Conservation (phyloP, 2,888 invertebrate species). For the Notodonta dromedarius region DNA sequence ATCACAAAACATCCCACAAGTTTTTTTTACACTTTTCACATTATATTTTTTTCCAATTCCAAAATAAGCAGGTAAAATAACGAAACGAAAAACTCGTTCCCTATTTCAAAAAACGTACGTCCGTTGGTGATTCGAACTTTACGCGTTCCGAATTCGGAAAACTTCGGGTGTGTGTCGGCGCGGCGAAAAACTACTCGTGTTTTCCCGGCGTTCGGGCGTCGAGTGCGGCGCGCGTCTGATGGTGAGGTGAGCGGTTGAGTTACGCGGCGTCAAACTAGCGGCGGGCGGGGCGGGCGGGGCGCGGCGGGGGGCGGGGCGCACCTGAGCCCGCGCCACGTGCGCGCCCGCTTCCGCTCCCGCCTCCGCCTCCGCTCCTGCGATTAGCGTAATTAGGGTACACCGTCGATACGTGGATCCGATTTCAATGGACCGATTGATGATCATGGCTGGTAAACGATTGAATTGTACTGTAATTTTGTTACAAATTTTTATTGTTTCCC, state of each 20-base stretch:
- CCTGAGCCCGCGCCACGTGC: constrained; percentile 73
- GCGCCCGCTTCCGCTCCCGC: constrained; percentile 57
- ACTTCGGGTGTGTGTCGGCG: constrained; percentile 66
- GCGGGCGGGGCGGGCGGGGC: constrained; percentile 62
- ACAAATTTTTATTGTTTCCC: constrained; percentile 37
- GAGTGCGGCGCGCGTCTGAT: constrained; percentile 79
- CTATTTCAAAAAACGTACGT: constrained; percentile 45
- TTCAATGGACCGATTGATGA: constrained; percentile 70
- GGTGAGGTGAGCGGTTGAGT: constrained; percentile 70
- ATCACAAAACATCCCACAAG: constrained; percentile 79
- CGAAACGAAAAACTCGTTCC: constrained; percentile 34
- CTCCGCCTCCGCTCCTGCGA: constrained; percentile 50
- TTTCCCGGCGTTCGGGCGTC: constrained; percentile 82
- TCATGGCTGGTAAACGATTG: constrained; percentile 60
- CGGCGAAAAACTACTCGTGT: constrained; percentile 80
- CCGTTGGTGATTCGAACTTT: constrained; percentile 51
- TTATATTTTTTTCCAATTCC: constrained; percentile 37
- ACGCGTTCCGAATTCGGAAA: constrained; percentile 63
- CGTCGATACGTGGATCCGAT: constrained; percentile 61
- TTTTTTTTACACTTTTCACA: constrained; percentile 45
- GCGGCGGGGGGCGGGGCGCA: constrained; percentile 75
- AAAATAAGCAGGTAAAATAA: constrained; percentile 25
- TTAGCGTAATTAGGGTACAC: constrained; percentile 64
- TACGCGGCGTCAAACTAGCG: constrained; percentile 62
- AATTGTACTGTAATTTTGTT: constrained; percentile 47